These are phyloP conservation scores for Synergus gifuensis DNA, from an alignment of 2,888 invertebrate genomes.

Conservation along the genomic window DNA sequence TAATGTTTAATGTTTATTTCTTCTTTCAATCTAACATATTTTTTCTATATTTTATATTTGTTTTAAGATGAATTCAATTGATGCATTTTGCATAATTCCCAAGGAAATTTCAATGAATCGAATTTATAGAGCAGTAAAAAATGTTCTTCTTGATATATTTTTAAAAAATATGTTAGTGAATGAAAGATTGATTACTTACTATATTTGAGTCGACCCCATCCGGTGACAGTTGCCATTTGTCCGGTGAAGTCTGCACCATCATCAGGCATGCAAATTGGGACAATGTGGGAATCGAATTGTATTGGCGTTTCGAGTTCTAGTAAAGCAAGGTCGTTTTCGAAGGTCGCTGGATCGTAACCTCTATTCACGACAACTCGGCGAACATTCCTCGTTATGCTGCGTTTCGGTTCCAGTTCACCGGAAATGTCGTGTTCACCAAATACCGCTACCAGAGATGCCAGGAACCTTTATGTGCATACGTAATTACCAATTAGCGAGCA, in stretches of 20 bases:
- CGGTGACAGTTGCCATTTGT: slow-evolving; percentile 92
- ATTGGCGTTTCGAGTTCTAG: slow-evolving; percentile 91
- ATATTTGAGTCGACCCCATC: slow-evolving; percentile 95
- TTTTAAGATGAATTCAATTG: too few relatives aligned
- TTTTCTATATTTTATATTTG: too few relatives aligned
- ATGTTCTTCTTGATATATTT: too few relatives aligned
- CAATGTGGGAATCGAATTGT: slow-evolving; percentile 91
- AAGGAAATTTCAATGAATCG: too few relatives aligned
- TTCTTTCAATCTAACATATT: too few relatives aligned
- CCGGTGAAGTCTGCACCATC: slow-evolving; percentile 89
- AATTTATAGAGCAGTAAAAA: too few relatives aligned
- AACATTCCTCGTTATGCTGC: slow-evolving; percentile 90
- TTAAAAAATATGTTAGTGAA: background rate
- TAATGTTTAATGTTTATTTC: too few relatives aligned
- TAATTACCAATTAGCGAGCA: slow-evolving; percentile 1
- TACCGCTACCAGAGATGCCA: slow-evolving; percentile 93
- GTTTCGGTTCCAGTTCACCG: slow-evolving; percentile 88
- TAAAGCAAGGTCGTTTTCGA: slow-evolving; percentile 94
- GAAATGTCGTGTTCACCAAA: slow-evolving; percentile 95
- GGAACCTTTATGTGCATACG: slow-evolving; percentile 81
- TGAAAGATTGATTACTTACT: slow-evolving; percentile 77
- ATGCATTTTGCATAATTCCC: too few relatives aligned
- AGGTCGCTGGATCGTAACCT: slow-evolving; percentile 93
- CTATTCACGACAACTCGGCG: slow-evolving; percentile 92
- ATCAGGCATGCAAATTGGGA: slow-evolving; percentile 95